Evolutionary conservation across 2,113 vertebrate species (phyloP).

Genomic region (Heterocephalus glaber): DNA sequence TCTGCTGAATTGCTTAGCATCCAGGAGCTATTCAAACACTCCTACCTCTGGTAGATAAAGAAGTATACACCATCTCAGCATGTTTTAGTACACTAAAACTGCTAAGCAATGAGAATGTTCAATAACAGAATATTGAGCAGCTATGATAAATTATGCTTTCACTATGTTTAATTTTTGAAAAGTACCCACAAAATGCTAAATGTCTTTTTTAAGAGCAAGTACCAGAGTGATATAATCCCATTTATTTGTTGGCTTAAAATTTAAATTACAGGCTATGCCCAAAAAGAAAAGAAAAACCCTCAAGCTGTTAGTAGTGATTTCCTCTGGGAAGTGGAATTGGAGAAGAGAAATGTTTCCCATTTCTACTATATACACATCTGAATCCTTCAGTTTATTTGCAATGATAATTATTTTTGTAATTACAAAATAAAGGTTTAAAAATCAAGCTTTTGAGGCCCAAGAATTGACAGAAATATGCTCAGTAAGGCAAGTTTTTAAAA

Average conservation of each 20-base stretch:
- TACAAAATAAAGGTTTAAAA: constrained; percentile 37
- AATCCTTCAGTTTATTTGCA: constrained; percentile 35
- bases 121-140: neutral
- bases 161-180: neutral
- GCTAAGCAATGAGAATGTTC: neutral
- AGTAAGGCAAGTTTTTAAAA: constrained; percentile 25
- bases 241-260: constrained; percentile 64
- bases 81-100: constrained; percentile 8
- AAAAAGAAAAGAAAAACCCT: neutral
- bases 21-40: neutral
- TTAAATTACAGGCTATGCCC: constrained; percentile 27
- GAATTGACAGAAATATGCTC: neutral
- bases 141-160: neutral
- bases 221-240: constrained; percentile 11
- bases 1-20: neutral
- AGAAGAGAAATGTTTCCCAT: neutral
- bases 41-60: neutral
- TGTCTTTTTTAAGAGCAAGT: constrained; percentile 32
- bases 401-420: neutral
- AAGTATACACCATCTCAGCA: neutral
- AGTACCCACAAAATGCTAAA: constrained; percentile 28
- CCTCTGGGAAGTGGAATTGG: neutral
- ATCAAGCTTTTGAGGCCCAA: neutral
- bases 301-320: constrained; percentile 12
- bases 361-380: neutral